Conservation (phyloP, 2,113 vertebrate genomes). For the Ancistrus triradiatus region DNA sequence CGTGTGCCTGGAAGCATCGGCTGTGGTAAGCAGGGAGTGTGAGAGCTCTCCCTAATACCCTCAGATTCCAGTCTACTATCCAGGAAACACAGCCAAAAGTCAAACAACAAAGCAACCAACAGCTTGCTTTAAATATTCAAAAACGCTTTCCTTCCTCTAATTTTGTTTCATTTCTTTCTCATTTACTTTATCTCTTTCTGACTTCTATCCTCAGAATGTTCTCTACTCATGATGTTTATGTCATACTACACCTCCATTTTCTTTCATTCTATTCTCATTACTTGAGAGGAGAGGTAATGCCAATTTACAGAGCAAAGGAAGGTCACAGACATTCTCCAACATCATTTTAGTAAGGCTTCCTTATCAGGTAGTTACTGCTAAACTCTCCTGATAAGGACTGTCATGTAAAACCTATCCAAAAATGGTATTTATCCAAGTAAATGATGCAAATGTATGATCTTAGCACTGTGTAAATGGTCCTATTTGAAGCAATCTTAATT, state of each 20-base stretch:
- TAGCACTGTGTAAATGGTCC: not conserved
- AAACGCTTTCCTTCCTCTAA: slow-evolving; percentile 1
- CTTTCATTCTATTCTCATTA: slow-evolving; percentile 22
- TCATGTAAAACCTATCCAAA: not conserved
- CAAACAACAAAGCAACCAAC: slow-evolving; percentile 49
- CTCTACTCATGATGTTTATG: slow-evolving; percentile 38
- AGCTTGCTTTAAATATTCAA: slow-evolving; percentile 42
- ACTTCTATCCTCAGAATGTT: slow-evolving; percentile 29
- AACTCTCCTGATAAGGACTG: not conserved
- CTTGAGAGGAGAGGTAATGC: slow-evolving; percentile 37
- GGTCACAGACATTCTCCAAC: slow-evolving; percentile 9
- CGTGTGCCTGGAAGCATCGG: slow-evolving; percentile 53
- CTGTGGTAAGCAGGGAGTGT: slow-evolving; percentile 44
- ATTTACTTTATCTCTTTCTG: slow-evolving; percentile 25
- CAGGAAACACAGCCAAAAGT: slow-evolving; percentile 51
- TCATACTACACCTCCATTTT: slow-evolving; percentile 39
- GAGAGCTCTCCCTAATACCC: slow-evolving; percentile 48
- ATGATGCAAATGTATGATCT: not conserved
- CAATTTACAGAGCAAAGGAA: slow-evolving; percentile 33
- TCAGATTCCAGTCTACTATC: slow-evolving; percentile 45
- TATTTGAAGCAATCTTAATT: not conserved
- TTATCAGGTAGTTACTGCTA: slow-evolving; percentile 20
- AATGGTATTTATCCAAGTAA: not conserved
- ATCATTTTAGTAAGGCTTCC: slow-evolving; percentile 43
- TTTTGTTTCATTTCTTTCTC: too few relatives aligned